A percentile compares a stretch with the other conserved stretches of the same genome.
Evolutionary conservation across 2,888 invertebrate genomes (phyloP).

Genomic region (Punctoribates punctum): DNA sequence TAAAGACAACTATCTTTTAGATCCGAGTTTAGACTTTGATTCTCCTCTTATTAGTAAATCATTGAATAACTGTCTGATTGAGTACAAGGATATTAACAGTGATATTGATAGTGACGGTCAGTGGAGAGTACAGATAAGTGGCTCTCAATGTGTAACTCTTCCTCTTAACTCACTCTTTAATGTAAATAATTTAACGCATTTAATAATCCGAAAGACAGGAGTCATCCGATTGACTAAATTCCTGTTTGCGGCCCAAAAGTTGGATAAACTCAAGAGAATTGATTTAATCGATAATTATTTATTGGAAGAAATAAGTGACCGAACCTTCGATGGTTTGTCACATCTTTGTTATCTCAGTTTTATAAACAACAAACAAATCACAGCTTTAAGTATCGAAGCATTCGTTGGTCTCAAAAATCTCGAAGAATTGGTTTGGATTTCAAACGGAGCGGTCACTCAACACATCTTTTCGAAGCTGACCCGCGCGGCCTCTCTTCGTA

Average conservation of each 20-base stretch:
- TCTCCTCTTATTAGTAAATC: slow-evolving; percentile 32
- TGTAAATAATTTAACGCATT: slow-evolving; percentile 39
- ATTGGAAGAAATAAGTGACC: not conserved
- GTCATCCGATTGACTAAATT: slow-evolving; percentile 22
- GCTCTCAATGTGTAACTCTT: not conserved
- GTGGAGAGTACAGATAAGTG: not conserved
- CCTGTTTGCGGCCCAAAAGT: slow-evolving; percentile 26
- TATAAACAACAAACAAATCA: slow-evolving; percentile 26
- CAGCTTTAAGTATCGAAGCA: slow-evolving; percentile 20
- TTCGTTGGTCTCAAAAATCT: slow-evolving; percentile 40
- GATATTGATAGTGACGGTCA: slow-evolving; percentile 11
- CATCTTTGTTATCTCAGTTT: slow-evolving; percentile 25
- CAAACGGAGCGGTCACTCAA: slow-evolving; percentile 20
- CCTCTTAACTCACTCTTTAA: not conserved
- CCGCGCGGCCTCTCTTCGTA: slow-evolving; percentile 27
- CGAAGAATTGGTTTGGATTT: slow-evolving; percentile 39
- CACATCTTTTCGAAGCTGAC: slow-evolving; percentile 22
- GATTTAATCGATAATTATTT: slow-evolving; percentile 35
- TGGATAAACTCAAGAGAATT: slow-evolving; percentile 31
- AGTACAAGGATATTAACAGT: slow-evolving; percentile 33
- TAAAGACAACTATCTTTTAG: slow-evolving; percentile 37
- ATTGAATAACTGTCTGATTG: slow-evolving; percentile 38
- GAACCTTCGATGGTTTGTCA: slow-evolving; percentile 40
- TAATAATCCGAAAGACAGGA: slow-evolving; percentile 36
- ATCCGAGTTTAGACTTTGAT: slow-evolving; percentile 43